Conservation (phyloP, 2,888 invertebrate genomes). For the Dusona sp. region DNA sequence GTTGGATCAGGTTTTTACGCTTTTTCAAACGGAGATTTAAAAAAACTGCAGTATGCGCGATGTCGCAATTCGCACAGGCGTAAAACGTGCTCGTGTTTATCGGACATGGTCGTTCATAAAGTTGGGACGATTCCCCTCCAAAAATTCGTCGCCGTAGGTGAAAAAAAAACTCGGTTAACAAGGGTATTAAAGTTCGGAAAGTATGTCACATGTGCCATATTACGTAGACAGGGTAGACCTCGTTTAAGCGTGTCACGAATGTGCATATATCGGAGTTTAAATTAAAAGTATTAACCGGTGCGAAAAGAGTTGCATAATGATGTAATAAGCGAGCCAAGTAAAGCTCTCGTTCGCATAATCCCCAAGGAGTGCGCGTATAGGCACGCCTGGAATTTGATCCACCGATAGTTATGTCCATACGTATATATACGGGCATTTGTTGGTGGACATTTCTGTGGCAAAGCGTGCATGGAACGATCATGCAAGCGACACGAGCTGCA, state of each 20-base stretch:
- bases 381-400: slow-evolving; percentile 66
- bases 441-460: slow-evolving; percentile 48
- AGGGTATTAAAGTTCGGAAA: background rate
- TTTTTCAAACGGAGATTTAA: background rate
- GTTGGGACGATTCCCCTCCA: background rate
- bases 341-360: slow-evolving; percentile 29
- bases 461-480: slow-evolving; percentile 62
- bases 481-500: slow-evolving; percentile 61
- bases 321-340: slow-evolving; percentile 52
- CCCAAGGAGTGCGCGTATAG: slow-evolving; percentile 36
- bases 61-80: too few species aligned
- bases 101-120: background rate
- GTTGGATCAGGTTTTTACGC: background rate
- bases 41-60: background rate
- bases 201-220: background rate
- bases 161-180: background rate
- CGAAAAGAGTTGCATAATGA: slow-evolving; percentile 66
- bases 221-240: background rate
- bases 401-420: slow-evolving; percentile 23
- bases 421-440: slow-evolving; percentile 5
- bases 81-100: too few species aligned
- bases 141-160: background rate
- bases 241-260: slow-evolving; percentile 1
- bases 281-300: slow-evolving; percentile 62
- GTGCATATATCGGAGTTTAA: slow-evolving; percentile 13